These are phyloP conservation scores for Achlya flavicornis DNA, from an alignment of 2,888 invertebrate species.

Conservation along the genomic window DNA sequence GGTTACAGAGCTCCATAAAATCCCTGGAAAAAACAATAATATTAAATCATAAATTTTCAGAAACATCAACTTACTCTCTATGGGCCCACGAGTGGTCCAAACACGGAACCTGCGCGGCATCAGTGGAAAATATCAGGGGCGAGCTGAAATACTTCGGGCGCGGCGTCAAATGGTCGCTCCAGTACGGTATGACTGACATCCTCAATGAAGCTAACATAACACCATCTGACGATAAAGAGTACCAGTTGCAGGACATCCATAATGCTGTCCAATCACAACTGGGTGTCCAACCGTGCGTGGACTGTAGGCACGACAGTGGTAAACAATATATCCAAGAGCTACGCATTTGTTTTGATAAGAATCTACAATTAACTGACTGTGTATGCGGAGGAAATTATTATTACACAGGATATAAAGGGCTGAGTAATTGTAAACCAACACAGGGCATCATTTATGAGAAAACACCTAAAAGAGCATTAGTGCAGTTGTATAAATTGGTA, in stretches of 20 bases:
- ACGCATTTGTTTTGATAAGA: slow-evolving; percentile 89
- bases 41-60: slow-evolving; percentile 38
- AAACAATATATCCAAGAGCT: slow-evolving; percentile 87
- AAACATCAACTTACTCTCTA: slow-evolving; percentile 77
- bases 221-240: slow-evolving; percentile 56
- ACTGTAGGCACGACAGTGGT: slow-evolving; percentile 85
- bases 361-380: slow-evolving; percentile 86
- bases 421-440: neutral
- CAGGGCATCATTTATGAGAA: neutral
- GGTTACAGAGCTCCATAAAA: too few relatives aligned
- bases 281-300: slow-evolving; percentile 85
- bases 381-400: neutral
- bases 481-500: slow-evolving; percentile 82
- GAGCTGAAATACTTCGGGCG: slow-evolving; percentile 88
- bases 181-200: slow-evolving; percentile 85
- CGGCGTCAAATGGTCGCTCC: slow-evolving; percentile 84
- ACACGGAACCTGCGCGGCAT: slow-evolving; percentile 91
- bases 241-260: slow-evolving; percentile 45
- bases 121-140: slow-evolving; percentile 80
- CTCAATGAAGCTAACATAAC: slow-evolving; percentile 82
- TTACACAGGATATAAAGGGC: neutral
- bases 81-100: slow-evolving; percentile 94
- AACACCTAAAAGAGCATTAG: slow-evolving; percentile 63
- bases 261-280: slow-evolving; percentile 77
- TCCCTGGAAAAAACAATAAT: too few relatives aligned